phyloP scores from a whole-genome alignment of 2,797 vertebrate genomes.

The Aeoliscus strigatus region DNA sequence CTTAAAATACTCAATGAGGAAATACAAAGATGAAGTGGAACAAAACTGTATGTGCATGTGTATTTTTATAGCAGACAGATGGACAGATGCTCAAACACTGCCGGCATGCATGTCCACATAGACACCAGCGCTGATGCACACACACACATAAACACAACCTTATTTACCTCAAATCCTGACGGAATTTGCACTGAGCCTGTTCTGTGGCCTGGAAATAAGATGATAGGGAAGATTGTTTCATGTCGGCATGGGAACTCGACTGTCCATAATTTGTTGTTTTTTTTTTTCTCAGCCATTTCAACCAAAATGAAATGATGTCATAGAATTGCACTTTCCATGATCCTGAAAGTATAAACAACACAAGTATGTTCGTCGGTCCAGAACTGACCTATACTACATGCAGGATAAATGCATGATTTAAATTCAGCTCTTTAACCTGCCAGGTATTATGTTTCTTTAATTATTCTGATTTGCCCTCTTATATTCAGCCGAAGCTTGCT shows the following conservation, averaged over 20 bases:
- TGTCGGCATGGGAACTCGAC: conserved; percentile 53
- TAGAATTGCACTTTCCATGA: conserved; percentile 41
- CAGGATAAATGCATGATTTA: too few relatives aligned
- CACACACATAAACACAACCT: conserved; percentile 48
- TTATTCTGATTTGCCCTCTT: conserved; percentile 3
- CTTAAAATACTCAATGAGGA: conserved; percentile 36
- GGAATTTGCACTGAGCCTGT: conserved; percentile 38
- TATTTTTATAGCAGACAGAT: conserved; percentile 6
- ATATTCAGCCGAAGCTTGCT: conserved; percentile 1
- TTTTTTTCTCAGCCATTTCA: conserved; percentile 24
- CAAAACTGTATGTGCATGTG: conserved; percentile 22
- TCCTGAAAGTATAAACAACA: conserved; percentile 40
- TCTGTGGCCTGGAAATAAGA: conserved; percentile 58
- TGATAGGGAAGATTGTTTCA: conserved; percentile 42
- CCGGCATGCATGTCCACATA: not conserved
- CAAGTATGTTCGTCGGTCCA: not conserved
- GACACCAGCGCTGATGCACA: not conserved
- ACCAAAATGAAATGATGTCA: conserved; percentile 64
- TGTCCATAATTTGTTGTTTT: conserved; percentile 49
- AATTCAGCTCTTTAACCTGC: too few relatives aligned
- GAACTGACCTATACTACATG: not conserved
- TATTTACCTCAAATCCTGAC: conserved; percentile 49
- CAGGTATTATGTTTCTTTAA: too few relatives aligned
- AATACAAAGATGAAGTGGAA: conserved; percentile 36
- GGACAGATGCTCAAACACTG: conserved; percentile 5